Base-by-base conservation (phyloP, 2,797 vertebrate genomes). In the Sebastes alutus region DNA sequence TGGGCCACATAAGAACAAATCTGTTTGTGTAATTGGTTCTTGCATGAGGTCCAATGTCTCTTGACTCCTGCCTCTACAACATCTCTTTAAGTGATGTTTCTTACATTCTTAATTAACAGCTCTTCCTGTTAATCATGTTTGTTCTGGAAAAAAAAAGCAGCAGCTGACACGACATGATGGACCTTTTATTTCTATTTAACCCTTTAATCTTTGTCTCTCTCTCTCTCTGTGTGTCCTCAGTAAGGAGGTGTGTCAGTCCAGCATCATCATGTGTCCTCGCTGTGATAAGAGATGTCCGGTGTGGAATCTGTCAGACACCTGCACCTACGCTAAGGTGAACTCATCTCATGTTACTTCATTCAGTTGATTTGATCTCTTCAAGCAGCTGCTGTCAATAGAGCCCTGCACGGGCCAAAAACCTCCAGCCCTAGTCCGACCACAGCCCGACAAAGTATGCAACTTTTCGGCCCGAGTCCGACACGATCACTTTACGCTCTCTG, bases 231-330 rank as follows among this genome's bases (percentile, higher is more conserved):
- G 38, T 79, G 11, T 84, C 61, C 64, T 29, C 85, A 99, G 98
- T 92, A 96, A 95, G 80, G 98, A 99, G 91, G 97, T 99, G 84
- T 99, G 98, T 12, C 75, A 95, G 1, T 97, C 97, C 72, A 82
- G 81, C 6, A 94, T 94, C 80, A 79, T 95, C 70, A 97, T 99
- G 97, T 99, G 98, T 83, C 98, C 98, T 0, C 95, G 96, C 49
- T 98, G 98, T 0, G 97, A 99, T 82, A 94, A 95, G 22, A 90
- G 75, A 3, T 97, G 96, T 77, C 25, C 5, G 0, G 94, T 93
- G 80, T 98, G 97, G 96, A 75, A 88, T 2, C 96, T 99, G 22
- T 97, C 97, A 0, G 97, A 97, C 69, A 98, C 96, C 29, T 99
- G 98, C 85, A 90, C 82, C 56, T 98, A 98, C 0, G 97, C 97